phyloP scores from a whole-genome alignment of 2,888 invertebrate species.

The Bhutanitis thaidina region DNA sequence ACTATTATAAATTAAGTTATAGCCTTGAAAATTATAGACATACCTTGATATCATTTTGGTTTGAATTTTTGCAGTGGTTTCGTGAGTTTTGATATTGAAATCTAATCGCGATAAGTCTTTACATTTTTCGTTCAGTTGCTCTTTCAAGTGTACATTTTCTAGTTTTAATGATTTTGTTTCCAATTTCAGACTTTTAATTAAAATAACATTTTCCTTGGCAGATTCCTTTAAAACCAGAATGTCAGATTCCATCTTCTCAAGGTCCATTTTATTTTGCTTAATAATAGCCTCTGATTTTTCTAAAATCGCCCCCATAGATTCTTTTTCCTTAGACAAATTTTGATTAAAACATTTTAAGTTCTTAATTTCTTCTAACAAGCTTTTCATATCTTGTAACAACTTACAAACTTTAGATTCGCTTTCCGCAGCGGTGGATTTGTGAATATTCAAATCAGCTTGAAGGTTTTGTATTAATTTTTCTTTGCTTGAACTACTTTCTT shows the following conservation, averaged over 20 bases:
- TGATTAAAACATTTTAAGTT: slow-evolving; percentile 48
- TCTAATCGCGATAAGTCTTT: slow-evolving; percentile 49
- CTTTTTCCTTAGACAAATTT: slow-evolving; percentile 49
- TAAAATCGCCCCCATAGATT: slow-evolving; percentile 46
- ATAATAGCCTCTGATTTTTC: slow-evolving; percentile 52
- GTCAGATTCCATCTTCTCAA: slow-evolving; percentile 58
- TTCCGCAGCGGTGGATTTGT: neutral
- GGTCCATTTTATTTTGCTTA: slow-evolving; percentile 47
- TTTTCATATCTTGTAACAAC: neutral
- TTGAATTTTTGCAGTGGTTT: slow-evolving; percentile 65
- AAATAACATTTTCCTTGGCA: slow-evolving; percentile 45
- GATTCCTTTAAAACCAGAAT: slow-evolving; percentile 52
- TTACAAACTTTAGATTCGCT: neutral
- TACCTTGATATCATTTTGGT: slow-evolving; percentile 65
- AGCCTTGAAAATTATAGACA: neutral
- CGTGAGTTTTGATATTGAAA: slow-evolving; percentile 64
- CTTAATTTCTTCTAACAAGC: slow-evolving; percentile 35
- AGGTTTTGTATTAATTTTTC: slow-evolving; percentile 37
- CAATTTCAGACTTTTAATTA: slow-evolving; percentile 50
- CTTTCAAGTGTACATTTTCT: slow-evolving; percentile 47
- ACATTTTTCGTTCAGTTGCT: slow-evolving; percentile 54
- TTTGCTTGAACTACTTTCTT: slow-evolving; percentile 36
- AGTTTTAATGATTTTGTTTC: slow-evolving; percentile 51
- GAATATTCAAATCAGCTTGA: slow-evolving; percentile 24
- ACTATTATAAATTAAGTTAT: too few relatives aligned